A percentile compares a stretch with the other conserved stretches of the same genome.
Evolutionary conservation across 2,113 vertebrate genomes (phyloP).

Genomic region (Nettapus auritus): DNA sequence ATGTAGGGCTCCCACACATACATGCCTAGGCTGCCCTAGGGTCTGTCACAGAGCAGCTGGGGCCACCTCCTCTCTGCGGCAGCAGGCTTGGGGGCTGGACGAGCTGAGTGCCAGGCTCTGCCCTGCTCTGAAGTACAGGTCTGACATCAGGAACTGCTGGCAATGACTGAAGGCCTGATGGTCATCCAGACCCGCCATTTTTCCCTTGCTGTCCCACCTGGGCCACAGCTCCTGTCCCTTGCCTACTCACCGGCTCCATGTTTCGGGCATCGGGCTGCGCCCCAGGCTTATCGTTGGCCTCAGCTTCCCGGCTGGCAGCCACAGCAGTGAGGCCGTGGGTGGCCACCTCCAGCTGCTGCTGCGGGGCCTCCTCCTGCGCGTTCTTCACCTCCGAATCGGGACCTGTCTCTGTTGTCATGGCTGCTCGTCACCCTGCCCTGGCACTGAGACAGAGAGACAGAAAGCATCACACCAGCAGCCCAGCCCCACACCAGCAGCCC

Average conservation of each 20-base stretch:
- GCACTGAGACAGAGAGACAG: constrained; percentile 1
- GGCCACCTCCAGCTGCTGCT: constrained; percentile 75
- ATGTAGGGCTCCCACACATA: not conserved
- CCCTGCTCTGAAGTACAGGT: not conserved
- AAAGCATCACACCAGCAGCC: not conserved
- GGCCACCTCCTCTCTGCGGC: not conserved
- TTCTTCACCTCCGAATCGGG: constrained; percentile 81
- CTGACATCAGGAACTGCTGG: not conserved
- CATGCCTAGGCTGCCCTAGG: not conserved
- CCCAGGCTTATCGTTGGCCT: constrained; percentile 69
- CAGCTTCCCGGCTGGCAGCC: constrained; percentile 56
- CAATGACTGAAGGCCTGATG: not conserved
- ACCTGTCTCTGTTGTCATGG: constrained; percentile 84
- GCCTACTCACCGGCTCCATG: constrained; percentile 81
- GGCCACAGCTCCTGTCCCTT: rapidly evolving
- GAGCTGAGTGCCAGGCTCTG: not conserved
- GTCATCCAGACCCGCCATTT: too few relatives aligned
- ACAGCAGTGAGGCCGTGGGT: constrained; percentile 46
- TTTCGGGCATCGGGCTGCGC: constrained; percentile 78
- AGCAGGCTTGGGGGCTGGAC: not conserved
- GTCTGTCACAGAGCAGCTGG: not conserved
- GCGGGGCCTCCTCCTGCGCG: constrained; percentile 77
- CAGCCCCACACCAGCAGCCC: not conserved
- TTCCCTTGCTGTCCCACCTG: not conserved
- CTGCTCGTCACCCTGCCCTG: constrained; percentile 71